Evolutionary conservation across 2,888 invertebrate genomes (phyloP).

Genomic region (Aquatica leii): DNA sequence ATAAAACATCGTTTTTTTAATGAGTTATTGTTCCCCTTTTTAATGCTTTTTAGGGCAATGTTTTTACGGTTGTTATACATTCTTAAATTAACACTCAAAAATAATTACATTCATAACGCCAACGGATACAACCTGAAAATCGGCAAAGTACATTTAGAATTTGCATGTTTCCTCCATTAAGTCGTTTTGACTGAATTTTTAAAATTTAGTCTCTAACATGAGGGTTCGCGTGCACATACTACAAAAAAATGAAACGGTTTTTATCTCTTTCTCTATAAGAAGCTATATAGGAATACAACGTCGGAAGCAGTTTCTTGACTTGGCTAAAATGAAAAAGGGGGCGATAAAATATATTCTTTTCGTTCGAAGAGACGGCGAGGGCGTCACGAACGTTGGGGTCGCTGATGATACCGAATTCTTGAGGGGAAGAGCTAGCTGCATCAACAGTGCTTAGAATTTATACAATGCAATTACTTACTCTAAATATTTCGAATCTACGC

Average conservation of each 20-base stretch:
- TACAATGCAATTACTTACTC: constrained; percentile 51
- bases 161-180: constrained; percentile 28
- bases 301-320: constrained; percentile 42
- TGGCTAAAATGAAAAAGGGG: constrained; percentile 48
- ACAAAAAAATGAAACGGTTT: constrained; percentile 19
- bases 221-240: constrained; percentile 15
- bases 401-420: constrained; percentile 48
- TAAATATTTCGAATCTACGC: constrained; percentile 27
- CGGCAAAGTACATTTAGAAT: constrained; percentile 4
- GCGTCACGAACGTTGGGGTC: constrained; percentile 43
- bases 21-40: too few relatives aligned
- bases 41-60: too few relatives aligned
- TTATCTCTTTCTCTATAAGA: constrained; percentile 23
- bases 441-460: constrained; percentile 48
- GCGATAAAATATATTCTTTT: constrained; percentile 47
- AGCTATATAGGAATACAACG: constrained; percentile 40
- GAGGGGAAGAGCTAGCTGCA: constrained; percentile 41
- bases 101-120: constrained; percentile 4
- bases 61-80: too few relatives aligned
- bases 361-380: constrained; percentile 40
- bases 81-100: neutral
- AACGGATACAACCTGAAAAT: neutral
- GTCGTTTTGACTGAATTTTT: constrained; percentile 24
- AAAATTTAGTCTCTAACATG: constrained; percentile 25
- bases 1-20: too few relatives aligned